These are phyloP conservation scores for Capitulum mitella DNA, from an alignment of 2,888 invertebrate species.

Conservation along the genomic window DNA sequence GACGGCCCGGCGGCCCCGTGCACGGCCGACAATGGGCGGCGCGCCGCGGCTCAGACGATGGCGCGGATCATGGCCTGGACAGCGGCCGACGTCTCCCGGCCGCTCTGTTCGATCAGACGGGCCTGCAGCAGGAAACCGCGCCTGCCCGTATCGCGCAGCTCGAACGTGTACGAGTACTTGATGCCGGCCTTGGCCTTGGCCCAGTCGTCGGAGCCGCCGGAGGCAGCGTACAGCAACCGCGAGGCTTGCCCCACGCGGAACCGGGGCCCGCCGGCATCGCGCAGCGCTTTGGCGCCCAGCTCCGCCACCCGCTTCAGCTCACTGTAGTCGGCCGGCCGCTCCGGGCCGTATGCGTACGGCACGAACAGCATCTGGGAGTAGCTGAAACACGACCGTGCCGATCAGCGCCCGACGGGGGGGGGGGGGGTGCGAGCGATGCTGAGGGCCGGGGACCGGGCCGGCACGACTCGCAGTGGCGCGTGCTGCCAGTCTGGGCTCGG, in stretches of 20 bases:
- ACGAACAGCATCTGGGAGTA: conserved; percentile 41
- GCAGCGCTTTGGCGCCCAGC: conserved; percentile 18
- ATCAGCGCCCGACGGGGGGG: too few relatives aligned
- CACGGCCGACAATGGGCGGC: too few relatives aligned
- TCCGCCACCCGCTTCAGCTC: conserved; percentile 21
- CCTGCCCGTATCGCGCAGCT: conserved; percentile 73
- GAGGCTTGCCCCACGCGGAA: conserved; percentile 32
- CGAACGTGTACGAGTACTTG: conserved; percentile 82
- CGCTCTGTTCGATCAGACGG: conserved; percentile 63
- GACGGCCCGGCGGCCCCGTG: too few relatives aligned
- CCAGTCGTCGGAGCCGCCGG: conserved; percentile 35
- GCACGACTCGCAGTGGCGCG: too few relatives aligned
- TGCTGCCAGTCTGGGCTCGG: too few relatives aligned
- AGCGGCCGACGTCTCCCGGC: conserved; percentile 65
- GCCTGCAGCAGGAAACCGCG: conserved; percentile 80
- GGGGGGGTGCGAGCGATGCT: too few relatives aligned
- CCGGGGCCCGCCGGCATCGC: conserved; percentile 31
- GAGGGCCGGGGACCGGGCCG: too few relatives aligned
- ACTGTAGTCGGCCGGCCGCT: not conserved
- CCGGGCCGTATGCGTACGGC: conserved; percentile 39
- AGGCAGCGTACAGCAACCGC: conserved; percentile 27
- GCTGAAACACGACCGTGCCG: conserved; percentile 30
- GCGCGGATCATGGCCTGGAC: conserved; percentile 45
- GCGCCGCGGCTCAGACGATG: too few relatives aligned
- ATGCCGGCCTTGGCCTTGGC: conserved; percentile 55